Conservation (phyloP, 2,888 invertebrate species). For the Aricia artaxerxes region DNA sequence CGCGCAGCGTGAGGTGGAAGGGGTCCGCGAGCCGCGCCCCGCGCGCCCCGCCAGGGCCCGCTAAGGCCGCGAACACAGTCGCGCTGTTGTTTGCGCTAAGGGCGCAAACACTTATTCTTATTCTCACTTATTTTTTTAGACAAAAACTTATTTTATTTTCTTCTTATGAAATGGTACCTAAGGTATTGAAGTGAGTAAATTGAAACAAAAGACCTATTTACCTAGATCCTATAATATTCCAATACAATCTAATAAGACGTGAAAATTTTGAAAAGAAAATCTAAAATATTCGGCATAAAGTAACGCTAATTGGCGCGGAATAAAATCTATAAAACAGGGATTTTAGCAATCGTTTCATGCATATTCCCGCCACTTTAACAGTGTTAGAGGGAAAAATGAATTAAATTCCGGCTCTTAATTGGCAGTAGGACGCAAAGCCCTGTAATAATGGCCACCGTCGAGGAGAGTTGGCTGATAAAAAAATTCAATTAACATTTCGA, state of each 20-base stretch:
- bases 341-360: background rate
- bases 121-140: too few relatives aligned
- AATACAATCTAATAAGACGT: background rate
- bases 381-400: constrained; percentile 40
- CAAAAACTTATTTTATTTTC: too few relatives aligned
- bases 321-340: constrained; percentile 15
- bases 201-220: background rate
- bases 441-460: constrained; percentile 45
- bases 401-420: constrained; percentile 48
- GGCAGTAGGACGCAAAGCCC: constrained; percentile 46
- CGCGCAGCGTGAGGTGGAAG: too few relatives aligned
- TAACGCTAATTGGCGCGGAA: background rate
- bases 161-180: too few relatives aligned
- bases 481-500: constrained; percentile 50
- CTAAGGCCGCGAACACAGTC: too few relatives aligned
- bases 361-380: constrained; percentile 12
- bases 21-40: too few relatives aligned
- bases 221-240: background rate
- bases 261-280: background rate
- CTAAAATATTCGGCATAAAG: background rate
- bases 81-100: too few relatives aligned
- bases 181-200: too few relatives aligned
- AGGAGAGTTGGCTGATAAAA: constrained; percentile 48
- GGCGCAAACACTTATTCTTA: too few relatives aligned
- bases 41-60: too few relatives aligned